Percentiles rank a stretch among this genome's conserved stretches.
Conservation (phyloP, 2,888 invertebrate species). For the Cephus pygmeus region DNA sequence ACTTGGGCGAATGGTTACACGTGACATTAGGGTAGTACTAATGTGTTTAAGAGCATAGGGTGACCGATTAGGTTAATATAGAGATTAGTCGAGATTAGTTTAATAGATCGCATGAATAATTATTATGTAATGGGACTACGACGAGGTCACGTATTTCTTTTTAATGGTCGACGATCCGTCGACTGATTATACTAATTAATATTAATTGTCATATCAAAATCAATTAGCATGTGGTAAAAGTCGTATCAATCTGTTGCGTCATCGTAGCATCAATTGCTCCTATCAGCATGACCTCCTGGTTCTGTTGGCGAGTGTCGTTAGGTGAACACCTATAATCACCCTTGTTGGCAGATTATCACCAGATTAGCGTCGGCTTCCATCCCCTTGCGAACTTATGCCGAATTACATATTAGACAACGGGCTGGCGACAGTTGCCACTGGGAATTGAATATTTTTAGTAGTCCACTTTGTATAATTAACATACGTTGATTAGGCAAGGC, state of each 20-base stretch:
- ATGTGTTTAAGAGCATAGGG: background rate
- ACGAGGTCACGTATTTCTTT: background rate
- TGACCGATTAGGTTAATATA: background rate
- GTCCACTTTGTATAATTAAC: background rate
- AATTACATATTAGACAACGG: background rate
- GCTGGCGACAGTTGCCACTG: background rate
- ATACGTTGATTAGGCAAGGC: background rate
- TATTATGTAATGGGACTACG: background rate
- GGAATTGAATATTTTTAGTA: background rate
- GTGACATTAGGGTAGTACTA: background rate
- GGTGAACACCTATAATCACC: background rate
- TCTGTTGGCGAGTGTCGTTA: background rate
- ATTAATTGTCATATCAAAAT: background rate
- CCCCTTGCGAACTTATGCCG: background rate
- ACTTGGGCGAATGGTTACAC: background rate
- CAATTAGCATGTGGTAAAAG: background rate
- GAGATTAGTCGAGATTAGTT: background rate
- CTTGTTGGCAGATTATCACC: background rate
- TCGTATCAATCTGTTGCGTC: background rate
- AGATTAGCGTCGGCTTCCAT: background rate
- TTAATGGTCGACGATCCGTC: background rate
- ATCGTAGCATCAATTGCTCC: background rate
- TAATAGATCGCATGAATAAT: background rate
- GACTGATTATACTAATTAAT: background rate
- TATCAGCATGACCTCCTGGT: background rate